These are phyloP conservation scores for Mythimna pallens DNA, from an alignment of 2,888 invertebrate genomes.

Conservation along the genomic window DNA sequence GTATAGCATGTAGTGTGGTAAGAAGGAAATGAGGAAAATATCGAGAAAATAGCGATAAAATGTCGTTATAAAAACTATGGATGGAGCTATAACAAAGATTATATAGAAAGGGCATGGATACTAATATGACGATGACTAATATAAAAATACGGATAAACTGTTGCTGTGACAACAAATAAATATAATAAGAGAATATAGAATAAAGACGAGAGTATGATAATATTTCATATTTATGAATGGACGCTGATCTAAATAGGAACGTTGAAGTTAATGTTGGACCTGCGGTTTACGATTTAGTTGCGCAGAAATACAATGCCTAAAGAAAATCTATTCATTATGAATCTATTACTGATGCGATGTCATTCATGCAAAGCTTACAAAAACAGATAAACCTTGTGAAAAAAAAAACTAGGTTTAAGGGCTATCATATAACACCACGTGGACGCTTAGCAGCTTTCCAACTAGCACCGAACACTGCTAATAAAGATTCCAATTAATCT, in stretches of 20 bases:
- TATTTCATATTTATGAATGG: slow-evolving; percentile 1
- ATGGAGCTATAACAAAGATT: neutral
- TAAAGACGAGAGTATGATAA: neutral
- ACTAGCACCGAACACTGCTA: neutral
- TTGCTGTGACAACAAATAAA: too few relatives aligned
- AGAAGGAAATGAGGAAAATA: neutral
- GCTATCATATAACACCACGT: neutral
- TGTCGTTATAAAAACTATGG: neutral
- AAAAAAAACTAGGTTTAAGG: neutral
- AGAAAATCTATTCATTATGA: neutral
- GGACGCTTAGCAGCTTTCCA: neutral
- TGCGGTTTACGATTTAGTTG: slow-evolving; percentile 16
- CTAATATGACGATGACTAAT: neutral
- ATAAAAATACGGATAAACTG: too few relatives aligned
- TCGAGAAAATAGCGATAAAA: neutral
- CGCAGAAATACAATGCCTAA: slow-evolving; percentile 2
- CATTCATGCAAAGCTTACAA: neutral
- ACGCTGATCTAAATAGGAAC: neutral
- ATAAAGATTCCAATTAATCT: neutral
- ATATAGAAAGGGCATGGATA: neutral
- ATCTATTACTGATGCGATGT: slow-evolving; percentile 8
- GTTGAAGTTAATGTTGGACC: neutral
- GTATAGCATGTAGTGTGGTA: neutral
- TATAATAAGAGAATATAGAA: neutral
- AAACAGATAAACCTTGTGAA: neutral